A percentile compares a stretch with the other conserved stretches of the same genome.
Evolutionary conservation across 2,797 vertebrate species (phyloP).

Genomic region (Pterois miles): DNA sequence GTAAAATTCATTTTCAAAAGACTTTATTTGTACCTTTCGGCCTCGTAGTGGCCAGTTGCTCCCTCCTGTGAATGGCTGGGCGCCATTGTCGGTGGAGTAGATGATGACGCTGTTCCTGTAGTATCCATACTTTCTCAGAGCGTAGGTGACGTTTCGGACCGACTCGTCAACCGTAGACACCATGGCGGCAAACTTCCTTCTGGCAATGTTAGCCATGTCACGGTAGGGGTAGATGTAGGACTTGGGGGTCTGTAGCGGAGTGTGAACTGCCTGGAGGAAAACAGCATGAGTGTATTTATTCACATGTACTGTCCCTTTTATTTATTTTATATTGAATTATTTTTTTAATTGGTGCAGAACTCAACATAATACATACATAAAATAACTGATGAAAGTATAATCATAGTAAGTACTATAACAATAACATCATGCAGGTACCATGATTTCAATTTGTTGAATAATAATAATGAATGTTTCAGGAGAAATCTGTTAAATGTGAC

Average conservation of each 20-base stretch:
- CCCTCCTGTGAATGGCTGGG: slow-evolving; percentile 95
- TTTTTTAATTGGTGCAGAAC: not conserved
- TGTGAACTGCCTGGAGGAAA: slow-evolving; percentile 89
- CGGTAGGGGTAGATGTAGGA: slow-evolving; percentile 95
- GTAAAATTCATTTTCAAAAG: not conserved
- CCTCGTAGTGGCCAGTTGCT: slow-evolving; percentile 98
- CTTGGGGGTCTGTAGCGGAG: slow-evolving; percentile 91
- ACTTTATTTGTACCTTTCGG: slow-evolving; percentile 80
- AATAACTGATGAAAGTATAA: not conserved
- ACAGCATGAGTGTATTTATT: not conserved
- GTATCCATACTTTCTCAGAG: slow-evolving; percentile 92
- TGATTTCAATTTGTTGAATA: not conserved
- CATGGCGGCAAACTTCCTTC: slow-evolving; percentile 94
- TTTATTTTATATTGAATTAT: not conserved
- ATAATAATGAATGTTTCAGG: not conserved
- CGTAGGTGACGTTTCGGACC: slow-evolving; percentile 93
- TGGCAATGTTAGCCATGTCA: slow-evolving; percentile 89
- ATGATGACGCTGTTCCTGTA: slow-evolving; percentile 93
- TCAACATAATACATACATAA: not conserved
- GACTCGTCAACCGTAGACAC: slow-evolving; percentile 97
- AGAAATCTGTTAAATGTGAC: not conserved
- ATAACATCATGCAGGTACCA: not conserved
- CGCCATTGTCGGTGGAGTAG: slow-evolving; percentile 95
- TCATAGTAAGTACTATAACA: not conserved
- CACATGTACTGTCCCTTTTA: not conserved